A percentile compares a stretch with the other conserved stretches of the same genome.
Evolutionary conservation across 2,888 invertebrate genomes (phyloP).

Genomic region (Pristionchus japonicus): DNA sequence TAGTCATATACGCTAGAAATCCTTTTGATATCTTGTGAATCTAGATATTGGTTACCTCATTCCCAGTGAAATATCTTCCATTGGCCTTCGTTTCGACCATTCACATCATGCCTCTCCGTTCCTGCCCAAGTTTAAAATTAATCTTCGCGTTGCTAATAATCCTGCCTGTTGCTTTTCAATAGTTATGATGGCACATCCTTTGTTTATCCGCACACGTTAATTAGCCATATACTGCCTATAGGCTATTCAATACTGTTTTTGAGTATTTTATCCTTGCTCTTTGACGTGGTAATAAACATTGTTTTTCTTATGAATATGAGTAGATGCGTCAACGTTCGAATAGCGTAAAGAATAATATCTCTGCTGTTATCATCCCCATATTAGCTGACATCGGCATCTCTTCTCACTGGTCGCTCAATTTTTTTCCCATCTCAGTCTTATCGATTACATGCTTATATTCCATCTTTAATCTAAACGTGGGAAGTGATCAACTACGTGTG

Average conservation of each 20-base stretch:
- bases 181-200: neutral
- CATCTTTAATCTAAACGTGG: neutral
- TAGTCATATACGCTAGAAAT: neutral
- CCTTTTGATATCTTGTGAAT: neutral
- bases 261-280: neutral
- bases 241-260: neutral
- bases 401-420: neutral
- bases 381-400: neutral
- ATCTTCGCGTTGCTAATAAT: neutral
- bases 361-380: neutral
- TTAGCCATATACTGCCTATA: no score
- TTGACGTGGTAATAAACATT: neutral
- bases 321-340: neutral
- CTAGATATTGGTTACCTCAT: neutral
- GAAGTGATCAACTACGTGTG: neutral
- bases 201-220: neutral
- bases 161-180: neutral
- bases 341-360: neutral
- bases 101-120: no score
- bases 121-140: no score
- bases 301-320: neutral
- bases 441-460: neutral
- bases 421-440: neutral
- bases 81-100: neutral
- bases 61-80: neutral